phyloP scores from a whole-genome alignment of 2,113 vertebrate genomes.

The Protomyctophum bolini region DNA sequence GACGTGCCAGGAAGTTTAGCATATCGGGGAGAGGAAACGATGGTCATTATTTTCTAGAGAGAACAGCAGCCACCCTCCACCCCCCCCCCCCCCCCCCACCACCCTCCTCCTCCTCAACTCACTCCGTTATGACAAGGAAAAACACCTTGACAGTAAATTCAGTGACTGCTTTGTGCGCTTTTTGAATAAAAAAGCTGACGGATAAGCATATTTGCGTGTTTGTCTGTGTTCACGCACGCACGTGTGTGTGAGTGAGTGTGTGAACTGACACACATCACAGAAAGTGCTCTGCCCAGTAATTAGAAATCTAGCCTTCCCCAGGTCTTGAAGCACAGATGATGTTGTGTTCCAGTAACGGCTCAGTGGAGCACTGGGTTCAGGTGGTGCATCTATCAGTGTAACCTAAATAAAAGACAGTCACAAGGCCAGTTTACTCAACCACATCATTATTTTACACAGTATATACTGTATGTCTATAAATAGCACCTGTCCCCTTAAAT shows the following conservation, averaged over 20 bases:
- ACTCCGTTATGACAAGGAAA: not conserved
- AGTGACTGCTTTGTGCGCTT: not conserved
- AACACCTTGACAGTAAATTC: not conserved
- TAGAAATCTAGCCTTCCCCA: slow-evolving; percentile 2
- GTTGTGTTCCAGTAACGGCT: not conserved
- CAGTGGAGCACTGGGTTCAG: slow-evolving; percentile 15
- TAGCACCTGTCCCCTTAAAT: not conserved
- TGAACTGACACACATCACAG: not conserved
- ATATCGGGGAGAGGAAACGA: not conserved
- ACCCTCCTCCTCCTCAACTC: not conserved
- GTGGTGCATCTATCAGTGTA: slow-evolving; percentile 14
- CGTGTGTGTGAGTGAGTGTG: not conserved
- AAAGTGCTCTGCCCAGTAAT: slow-evolving; percentile 9
- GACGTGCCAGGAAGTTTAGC: not conserved
- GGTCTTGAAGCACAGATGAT: slow-evolving; percentile 12
- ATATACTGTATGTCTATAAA: not conserved
- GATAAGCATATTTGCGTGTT: not conserved
- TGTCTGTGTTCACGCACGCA: not conserved
- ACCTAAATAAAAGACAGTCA: not conserved
- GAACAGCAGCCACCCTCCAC: not conserved
- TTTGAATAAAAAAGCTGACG: too few relatives aligned
- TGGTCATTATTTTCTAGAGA: not conserved
- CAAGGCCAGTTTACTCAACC: not conserved
- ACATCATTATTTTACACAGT: slow-evolving; percentile 6
- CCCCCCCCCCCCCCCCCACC: too few relatives aligned